Percentiles rank a stretch among this genome's conserved stretches.
phyloP scores from a whole-genome alignment of 2,797 vertebrate genomes.

The Alosa sapidissima region DNA sequence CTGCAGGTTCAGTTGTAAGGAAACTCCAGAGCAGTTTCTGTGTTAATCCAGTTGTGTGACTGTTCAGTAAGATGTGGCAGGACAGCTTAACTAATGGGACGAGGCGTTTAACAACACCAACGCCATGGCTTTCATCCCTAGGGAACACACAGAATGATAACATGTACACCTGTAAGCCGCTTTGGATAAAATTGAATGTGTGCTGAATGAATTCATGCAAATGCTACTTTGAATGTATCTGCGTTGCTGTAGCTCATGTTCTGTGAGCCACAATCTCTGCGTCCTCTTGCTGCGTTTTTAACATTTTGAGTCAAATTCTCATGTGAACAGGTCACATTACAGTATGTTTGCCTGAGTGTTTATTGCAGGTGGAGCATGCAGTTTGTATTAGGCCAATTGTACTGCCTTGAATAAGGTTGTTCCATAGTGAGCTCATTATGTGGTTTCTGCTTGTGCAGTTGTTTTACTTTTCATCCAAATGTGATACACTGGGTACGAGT shows the following conservation, averaged over 20 bases:
- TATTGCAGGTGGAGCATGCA: not conserved
- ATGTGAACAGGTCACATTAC: no score
- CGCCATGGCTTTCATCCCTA: not conserved
- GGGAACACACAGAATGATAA: not conserved
- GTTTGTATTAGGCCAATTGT: not conserved
- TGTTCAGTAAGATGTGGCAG: not conserved
- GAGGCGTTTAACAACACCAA: not conserved
- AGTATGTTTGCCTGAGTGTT: no score
- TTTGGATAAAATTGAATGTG: not conserved
- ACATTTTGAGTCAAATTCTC: not conserved
- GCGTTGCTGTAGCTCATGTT: not conserved
- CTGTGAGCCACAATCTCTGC: not conserved
- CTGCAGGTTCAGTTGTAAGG: not conserved
- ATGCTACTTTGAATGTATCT: not conserved
- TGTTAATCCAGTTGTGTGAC: not conserved
- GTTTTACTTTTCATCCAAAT: not conserved
- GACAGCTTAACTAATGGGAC: not conserved
- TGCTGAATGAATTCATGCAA: not conserved
- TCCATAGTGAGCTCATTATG: not conserved
- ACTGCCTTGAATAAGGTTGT: not conserved
- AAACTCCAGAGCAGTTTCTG: not conserved
- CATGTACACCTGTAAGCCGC: not conserved
- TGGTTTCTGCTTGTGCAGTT: not conserved
- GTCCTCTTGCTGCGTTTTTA: not conserved
- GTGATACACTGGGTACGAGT: not conserved